Conservation (phyloP, 1,140 invertebrate genomes). For the Leptinotarsa lineolata region DNA sequence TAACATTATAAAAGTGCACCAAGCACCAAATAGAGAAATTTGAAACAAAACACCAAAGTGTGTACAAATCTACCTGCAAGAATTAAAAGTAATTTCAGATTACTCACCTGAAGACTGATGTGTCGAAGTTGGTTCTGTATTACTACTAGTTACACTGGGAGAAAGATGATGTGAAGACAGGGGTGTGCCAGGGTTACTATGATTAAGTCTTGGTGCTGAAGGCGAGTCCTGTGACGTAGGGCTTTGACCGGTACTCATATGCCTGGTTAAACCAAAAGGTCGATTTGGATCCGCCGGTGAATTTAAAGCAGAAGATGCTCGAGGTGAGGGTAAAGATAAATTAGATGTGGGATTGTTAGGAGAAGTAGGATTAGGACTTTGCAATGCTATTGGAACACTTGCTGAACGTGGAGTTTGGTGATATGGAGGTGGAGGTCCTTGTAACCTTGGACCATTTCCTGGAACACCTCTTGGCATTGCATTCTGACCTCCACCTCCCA, state of each 20-base stretch:
- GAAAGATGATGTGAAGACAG: conserved; percentile 68
- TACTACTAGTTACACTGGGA: conserved; percentile 60
- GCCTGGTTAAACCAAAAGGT: conserved; percentile 57
- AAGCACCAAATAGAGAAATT: background rate
- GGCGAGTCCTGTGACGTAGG: conserved; percentile 63
- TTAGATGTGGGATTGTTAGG: conserved; percentile 73
- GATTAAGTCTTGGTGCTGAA: conserved; percentile 60
- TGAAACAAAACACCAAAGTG: conserved; percentile 1
- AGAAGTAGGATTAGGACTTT: conserved; percentile 72
- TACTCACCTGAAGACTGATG: conserved; percentile 57
- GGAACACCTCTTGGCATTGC: conserved; percentile 55
- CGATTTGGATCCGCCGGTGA: conserved; percentile 68
- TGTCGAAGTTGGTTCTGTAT: conserved; percentile 54
- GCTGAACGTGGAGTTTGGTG: conserved; percentile 80
- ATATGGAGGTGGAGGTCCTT: conserved; percentile 87
- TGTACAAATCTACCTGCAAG: background rate
- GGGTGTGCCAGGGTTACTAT: conserved; percentile 74
- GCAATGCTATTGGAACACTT: conserved; percentile 79
- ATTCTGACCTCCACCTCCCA: conserved; percentile 24
- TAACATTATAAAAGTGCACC: background rate
- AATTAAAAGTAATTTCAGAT: background rate
- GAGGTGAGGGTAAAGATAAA: conserved; percentile 71
- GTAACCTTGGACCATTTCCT: conserved; percentile 63
- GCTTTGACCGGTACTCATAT: conserved; percentile 66
- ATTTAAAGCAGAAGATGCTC: conserved; percentile 70